Base-by-base conservation (phyloP, 2,113 vertebrate genomes). In the Stictonetta naevosa region DNA sequence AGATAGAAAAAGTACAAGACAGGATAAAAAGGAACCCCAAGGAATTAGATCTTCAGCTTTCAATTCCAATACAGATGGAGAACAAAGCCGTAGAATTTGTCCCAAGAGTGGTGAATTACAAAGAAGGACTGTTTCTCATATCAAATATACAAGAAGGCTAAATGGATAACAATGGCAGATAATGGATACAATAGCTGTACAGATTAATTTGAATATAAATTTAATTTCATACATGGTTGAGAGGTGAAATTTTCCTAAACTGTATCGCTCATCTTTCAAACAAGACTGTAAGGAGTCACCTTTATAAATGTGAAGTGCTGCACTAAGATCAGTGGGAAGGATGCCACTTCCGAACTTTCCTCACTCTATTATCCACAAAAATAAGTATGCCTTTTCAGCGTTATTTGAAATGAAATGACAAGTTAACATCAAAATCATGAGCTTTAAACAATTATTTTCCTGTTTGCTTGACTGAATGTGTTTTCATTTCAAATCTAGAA, bases 191-290 rank as follows among this genome's bases (percentile, higher is more conserved):
- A 8, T 71, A 63, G 9, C 21, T 46, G 42, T 60, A 53, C 33
- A 81, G 21, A 91, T 77, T 83, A 88, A 95, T 95, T 88, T 83
- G 29, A 94, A 91, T 40, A 7, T 33, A 92, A 86, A 69, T 80
- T 91, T 90, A 80, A 90, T 93, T 92, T 92, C 33, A 66, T 88
- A 74, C 36, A 67, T 18, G 77, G n/a, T 8, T 66, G 48, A 94
- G 31, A 77, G 50, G 25, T 59, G 15, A 67, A 69, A 46, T 93
- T 53, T 79, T 90, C 40, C 40, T 81, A 46, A 90, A 74, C 20
- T 52, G 6, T 56, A 66, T 81, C 28, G 5, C 33, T 81, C 64
- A 86, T 81, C 46, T 90, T 23, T 90, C 81, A 92, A 92, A 83
- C 10, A 76, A 38, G 40, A 78, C n/a, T 71, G 79, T 56, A 74